These are phyloP conservation scores for Microctenopoma stevenorrisi DNA, from an alignment of 2,797 vertebrate genomes.

Conservation along the genomic window DNA sequence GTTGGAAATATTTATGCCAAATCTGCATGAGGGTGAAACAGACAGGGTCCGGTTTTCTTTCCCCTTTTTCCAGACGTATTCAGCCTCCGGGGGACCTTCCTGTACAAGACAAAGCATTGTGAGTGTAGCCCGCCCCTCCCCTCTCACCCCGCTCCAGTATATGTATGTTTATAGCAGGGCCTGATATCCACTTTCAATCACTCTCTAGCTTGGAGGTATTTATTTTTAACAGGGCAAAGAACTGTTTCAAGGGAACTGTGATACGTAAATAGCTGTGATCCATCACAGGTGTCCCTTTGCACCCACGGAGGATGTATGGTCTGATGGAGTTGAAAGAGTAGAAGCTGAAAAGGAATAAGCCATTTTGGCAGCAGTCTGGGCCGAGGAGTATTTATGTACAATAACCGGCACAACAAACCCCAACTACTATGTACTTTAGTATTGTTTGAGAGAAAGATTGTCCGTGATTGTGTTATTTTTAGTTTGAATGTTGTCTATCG, in stretches of 20 bases:
- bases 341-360: constrained; percentile 40
- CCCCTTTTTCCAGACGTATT: constrained; percentile 48
- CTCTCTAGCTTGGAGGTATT: constrained; percentile 65
- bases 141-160: constrained; percentile 21
- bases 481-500: constrained; percentile 7
- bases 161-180: constrained; percentile 71
- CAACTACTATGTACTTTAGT: too few relatives aligned
- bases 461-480: constrained; percentile 18
- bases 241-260: constrained; percentile 53
- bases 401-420: constrained; percentile 6
- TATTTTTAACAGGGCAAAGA: constrained; percentile 68
- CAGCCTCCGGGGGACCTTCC: constrained; percentile 58
- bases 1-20: constrained; percentile 74
- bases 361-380: constrained; percentile 3
- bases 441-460: too few relatives aligned
- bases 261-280: constrained; percentile 77
- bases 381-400: constrained; percentile 21
- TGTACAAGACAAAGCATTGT: constrained; percentile 63
- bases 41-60: constrained; percentile 54
- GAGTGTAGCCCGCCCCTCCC: constrained; percentile 16
- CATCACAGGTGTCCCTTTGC: constrained; percentile 60
- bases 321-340: constrained; percentile 55
- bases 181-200: constrained; percentile 69
- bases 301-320: constrained; percentile 30
- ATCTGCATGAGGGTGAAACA: constrained; percentile 74